phyloP scores from a whole-genome alignment of 2,888 invertebrate species.

The Chloroclystis v-ata region DNA sequence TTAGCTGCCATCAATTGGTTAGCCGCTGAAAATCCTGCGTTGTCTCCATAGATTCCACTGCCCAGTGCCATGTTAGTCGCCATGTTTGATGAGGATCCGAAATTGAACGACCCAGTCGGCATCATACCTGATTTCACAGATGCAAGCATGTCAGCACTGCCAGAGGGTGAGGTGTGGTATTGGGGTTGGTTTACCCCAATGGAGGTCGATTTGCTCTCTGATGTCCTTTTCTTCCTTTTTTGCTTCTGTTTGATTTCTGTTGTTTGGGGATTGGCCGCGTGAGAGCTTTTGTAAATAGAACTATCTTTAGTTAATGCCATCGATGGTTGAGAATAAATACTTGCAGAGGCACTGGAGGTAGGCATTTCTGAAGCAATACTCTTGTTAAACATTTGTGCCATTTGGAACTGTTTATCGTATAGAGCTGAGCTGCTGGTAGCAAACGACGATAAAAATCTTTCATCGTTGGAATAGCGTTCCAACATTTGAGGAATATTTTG shows the following conservation, averaged over 20 bases:
- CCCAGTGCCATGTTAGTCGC: conserved; percentile 77
- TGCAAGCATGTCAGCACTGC: conserved; percentile 67
- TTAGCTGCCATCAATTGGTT: conserved; percentile 79
- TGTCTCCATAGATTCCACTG: conserved; percentile 80
- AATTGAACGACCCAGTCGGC: conserved; percentile 90
- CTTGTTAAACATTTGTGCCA: conserved; percentile 79
- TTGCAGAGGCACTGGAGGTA: conserved; percentile 49
- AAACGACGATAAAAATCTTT: conserved; percentile 73
- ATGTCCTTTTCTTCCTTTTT: conserved; percentile 62
- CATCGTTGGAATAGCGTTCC: conserved; percentile 77
- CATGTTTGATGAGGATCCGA: conserved; percentile 83
- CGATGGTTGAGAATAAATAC: conserved; percentile 59
- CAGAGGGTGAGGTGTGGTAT: conserved; percentile 78
- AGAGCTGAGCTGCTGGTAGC: conserved; percentile 62
- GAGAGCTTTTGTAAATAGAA: conserved; percentile 51
- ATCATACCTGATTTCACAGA: conserved; percentile 80
- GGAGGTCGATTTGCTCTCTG: conserved; percentile 51
- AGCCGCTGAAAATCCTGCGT: conserved; percentile 80
- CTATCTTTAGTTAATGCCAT: conserved; percentile 56
- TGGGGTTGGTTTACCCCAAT: conserved; percentile 56
- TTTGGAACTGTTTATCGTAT: conserved; percentile 79
- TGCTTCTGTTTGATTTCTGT: conserved; percentile 54
- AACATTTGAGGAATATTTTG: conserved; percentile 80
- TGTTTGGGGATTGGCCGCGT: conserved; percentile 38
- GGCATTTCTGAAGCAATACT: conserved; percentile 60